Evolutionary conservation across 2,113 vertebrate species (phyloP).

Genomic region (Chamaea fasciata): DNA sequence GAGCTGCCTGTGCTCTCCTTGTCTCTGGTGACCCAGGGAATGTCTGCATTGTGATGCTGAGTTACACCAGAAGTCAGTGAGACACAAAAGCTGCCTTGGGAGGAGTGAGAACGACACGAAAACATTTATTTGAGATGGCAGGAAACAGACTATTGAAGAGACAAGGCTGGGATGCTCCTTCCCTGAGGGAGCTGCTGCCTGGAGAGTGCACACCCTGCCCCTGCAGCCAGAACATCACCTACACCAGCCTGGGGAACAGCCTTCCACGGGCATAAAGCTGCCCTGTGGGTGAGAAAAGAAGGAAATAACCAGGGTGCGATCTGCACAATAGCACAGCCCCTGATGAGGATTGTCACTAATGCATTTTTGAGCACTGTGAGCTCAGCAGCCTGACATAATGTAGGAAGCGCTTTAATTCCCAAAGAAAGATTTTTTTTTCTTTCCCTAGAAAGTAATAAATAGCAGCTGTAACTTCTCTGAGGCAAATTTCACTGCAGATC

Average conservation of each 20-base stretch:
- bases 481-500: not conserved
- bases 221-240: not conserved
- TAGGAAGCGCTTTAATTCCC: not conserved
- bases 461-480: not conserved
- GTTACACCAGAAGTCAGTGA: not conserved
- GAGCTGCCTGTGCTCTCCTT: not conserved
- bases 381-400: not conserved
- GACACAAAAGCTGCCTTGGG: not conserved
- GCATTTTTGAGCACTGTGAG: not conserved
- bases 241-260: not conserved
- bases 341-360: not conserved
- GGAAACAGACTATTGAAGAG: not conserved
- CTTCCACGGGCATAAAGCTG: fast-evolving
- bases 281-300: not conserved
- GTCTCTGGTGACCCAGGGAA: not conserved
- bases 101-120: not conserved
- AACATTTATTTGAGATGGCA: not conserved
- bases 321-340: not conserved
- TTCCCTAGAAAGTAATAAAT: not conserved
- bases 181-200: not conserved
- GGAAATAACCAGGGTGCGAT: not conserved
- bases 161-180: not conserved
- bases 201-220: fast-evolving
- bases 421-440: not conserved
- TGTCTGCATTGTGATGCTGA: fast-evolving